A percentile compares a stretch with the other conserved stretches of the same genome.
Evolutionary conservation across 2,113 vertebrate species (phyloP).

Genomic region (Montifringilla adamsi): DNA sequence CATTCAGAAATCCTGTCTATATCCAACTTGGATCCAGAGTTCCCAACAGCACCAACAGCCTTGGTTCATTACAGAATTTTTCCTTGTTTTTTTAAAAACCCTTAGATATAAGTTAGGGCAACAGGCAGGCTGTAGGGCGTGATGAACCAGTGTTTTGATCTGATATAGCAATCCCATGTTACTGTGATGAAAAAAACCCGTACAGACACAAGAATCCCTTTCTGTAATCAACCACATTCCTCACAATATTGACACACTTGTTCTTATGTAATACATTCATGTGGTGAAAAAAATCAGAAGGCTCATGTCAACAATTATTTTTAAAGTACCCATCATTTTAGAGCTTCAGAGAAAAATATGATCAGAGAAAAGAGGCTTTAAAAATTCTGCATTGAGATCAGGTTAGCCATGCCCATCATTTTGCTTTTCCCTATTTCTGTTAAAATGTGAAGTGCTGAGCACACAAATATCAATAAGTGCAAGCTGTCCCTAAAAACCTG

Average conservation of each 20-base stretch:
- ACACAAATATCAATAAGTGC: not conserved
- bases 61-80: accelerated
- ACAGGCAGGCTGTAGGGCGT: not conserved
- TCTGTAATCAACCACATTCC: not conserved
- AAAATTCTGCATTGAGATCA: not conserved
- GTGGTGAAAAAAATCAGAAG: not conserved
- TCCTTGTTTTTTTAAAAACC: not conserved
- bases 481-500: not conserved
- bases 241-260: not conserved
- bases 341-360: not conserved
- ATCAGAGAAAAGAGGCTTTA: not conserved
- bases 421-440: not conserved
- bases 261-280: not conserved
- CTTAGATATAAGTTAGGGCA: not conserved
- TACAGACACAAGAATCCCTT: not conserved
- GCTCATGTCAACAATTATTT: not conserved
- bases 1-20: not conserved
- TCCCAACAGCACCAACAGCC: not conserved
- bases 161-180: not conserved
- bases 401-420: not conserved
- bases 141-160: not conserved
- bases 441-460: not conserved
- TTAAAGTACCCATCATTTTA: not conserved
- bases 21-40: accelerated
- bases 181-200: accelerated